Evolutionary conservation across 2,113 vertebrate genomes (phyloP), one percentile per base, ranked within the genome.

Genomic region (Mixornis gularis): DNA sequence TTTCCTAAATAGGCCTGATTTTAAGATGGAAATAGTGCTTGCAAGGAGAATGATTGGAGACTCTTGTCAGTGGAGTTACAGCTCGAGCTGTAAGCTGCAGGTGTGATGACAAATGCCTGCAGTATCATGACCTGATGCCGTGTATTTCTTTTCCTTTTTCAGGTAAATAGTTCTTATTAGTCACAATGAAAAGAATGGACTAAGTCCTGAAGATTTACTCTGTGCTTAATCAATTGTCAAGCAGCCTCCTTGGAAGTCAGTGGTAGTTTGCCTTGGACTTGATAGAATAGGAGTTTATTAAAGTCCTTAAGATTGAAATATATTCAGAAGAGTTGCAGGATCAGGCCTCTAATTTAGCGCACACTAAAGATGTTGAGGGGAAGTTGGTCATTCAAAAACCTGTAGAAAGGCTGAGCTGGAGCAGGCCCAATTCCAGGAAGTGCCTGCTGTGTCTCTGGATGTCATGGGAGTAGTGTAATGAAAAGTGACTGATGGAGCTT

Each of bases 401-500:
- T 68, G 22, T 34, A 62, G 65, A 71, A 78, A 84, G 38, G 13
- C 69, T 90, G 72, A 83, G 21, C 22, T 2, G 6, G 30, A 58
- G 44, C 60, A 86, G 27, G 13, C 52, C 44, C n/a, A 71, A 12
- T 78, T 84, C n/a, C 52, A 74, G 71, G 53, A 60, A 86, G 41
- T 17, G 70, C 70, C 44, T 71, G 32, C 65, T 6, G 0, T 46
- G n/a, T 71, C 62, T 74, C 36, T 83, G 58, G 41, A 30, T 84
- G 65, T 13, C n/a, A 41, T 86, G 53, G 73, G 53, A 79, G 80
- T 12, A 64, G 20, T 19, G 30, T 46, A 93, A 89, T 16, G 34
- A 85, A 84, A 84, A 74, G 53, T 85, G 83, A 90, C 92, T 81
- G 83, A 93, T 89, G 69, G 27, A 71, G 62, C 69, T 94, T 92